Conservation (phyloP, 2,888 invertebrate genomes). For the Oxycera nigricornis region DNA sequence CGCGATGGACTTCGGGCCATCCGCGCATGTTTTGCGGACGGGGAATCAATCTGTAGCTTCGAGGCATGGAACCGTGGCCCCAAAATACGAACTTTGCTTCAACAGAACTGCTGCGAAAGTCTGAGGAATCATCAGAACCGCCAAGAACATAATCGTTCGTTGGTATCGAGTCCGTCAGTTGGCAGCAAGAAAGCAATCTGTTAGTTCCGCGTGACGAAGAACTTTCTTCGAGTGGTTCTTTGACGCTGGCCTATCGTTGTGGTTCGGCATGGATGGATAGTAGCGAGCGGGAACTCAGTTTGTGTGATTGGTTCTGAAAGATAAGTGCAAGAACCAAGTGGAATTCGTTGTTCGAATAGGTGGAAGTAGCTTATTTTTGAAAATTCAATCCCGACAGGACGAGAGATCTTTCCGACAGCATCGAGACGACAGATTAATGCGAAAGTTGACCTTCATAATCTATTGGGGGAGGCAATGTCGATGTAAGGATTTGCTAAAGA, state of each 20-base stretch:
- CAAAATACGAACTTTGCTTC: constrained; percentile 23
- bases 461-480: background rate
- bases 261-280: constrained; percentile 5
- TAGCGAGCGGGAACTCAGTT: constrained; percentile 1
- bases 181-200: constrained; percentile 19
- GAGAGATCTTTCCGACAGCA: background rate
- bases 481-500: background rate
- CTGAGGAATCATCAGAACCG: constrained; percentile 29
- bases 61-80: constrained; percentile 24
- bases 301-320: background rate
- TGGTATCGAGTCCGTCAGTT: constrained; percentile 18
- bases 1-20: background rate
- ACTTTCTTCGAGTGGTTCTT: constrained; percentile 25
- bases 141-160: constrained; percentile 4
- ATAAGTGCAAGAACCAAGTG: background rate
- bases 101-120: constrained; percentile 25
- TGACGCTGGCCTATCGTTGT: background rate
- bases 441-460: background rate
- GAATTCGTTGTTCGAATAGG: background rate
- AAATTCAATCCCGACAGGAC: background rate
- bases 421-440: no score
- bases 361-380: background rate
- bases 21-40: constrained; percentile 31
- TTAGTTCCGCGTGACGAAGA: constrained; percentile 16
- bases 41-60: constrained; percentile 28